Evolutionary conservation across 2,888 invertebrate species (phyloP), one percentile per base, ranked within the genome.

Genomic region (Andrena flavipes): DNA sequence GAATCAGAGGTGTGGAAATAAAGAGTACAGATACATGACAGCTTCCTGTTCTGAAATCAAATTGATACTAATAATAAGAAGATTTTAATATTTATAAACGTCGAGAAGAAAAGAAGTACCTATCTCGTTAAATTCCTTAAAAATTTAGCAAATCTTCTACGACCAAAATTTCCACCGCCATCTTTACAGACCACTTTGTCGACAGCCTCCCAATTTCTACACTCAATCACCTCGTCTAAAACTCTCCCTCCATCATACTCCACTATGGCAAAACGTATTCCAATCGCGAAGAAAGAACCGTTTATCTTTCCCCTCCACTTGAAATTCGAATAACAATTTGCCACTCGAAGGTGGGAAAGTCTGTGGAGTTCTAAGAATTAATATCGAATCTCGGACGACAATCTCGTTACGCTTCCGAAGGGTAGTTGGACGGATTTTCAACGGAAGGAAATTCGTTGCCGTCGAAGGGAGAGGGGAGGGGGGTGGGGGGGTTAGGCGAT

Each of bases 401-500:
- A 82, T 64, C 64, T 75, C 30, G 78, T 78, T 75, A 75, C 42
- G 59, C 7, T 8, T 20, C 54, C 68, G 71, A 35, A 23, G 62
- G 65, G 51, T 49, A 63, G 20, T 42, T 8, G 64, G 35, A 26
- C 42, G 51, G 63, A 64, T 76, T 54, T 76, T 63, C 56, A 7
- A 26, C 68, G 51, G 62, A 67, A 77, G 80, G 80, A 74, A 75
- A 80, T 75, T 78, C 67, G 63, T 33, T 48, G 13, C 16, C 35
- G 56, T 33, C 30, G 80, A 30, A 59, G 59, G 56, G 35, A 67
- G 64, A 51, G 54, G 26, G 20, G 56, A 30, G 71, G 64, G 56
- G 54, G 26, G 20, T 35, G 42, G 54, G 30, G 62, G 5, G 49
- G n/a, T n/a, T 35, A 29, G 20, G 26, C 54, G 73, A 79, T 84